Percentiles rank a stretch among this genome's conserved stretches.
Conservation (phyloP, 2,797 vertebrate species). For the Phrynocephalus vlangalii region DNA sequence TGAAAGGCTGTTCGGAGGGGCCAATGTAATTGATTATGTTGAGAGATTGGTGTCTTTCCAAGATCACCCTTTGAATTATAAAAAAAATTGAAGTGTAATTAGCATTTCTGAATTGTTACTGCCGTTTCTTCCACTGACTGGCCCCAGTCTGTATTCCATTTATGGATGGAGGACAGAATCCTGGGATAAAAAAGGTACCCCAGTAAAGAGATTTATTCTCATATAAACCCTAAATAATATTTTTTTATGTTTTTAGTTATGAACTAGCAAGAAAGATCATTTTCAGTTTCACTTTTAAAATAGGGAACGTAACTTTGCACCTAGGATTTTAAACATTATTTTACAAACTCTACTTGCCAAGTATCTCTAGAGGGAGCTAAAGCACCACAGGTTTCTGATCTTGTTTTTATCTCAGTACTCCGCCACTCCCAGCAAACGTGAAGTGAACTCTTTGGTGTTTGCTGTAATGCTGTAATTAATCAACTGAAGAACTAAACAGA, state of each 20-base stretch:
- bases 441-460: too few species aligned
- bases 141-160: not conserved
- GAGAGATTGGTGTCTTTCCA: not conserved
- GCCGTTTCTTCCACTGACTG: not conserved
- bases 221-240: not conserved
- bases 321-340: not conserved
- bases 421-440: too few species aligned
- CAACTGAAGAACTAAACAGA: not conserved
- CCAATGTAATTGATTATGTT: not conserved
- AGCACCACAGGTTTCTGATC: constrained; percentile 29
- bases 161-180: not conserved
- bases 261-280: not conserved
- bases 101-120: not conserved
- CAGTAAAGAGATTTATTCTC: not conserved
- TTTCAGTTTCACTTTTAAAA: not conserved
- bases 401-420: not conserved
- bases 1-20: too few species aligned
- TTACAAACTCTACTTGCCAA: not conserved
- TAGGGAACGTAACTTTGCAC: not conserved
- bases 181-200: too few species aligned
- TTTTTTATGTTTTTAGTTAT: not conserved
- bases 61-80: not conserved
- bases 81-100: not conserved
- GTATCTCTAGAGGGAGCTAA: constrained; percentile 72
- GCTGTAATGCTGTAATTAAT: not conserved